Conservation (phyloP, 2,797 vertebrate species). For the Sebastolobus alascanus region DNA sequence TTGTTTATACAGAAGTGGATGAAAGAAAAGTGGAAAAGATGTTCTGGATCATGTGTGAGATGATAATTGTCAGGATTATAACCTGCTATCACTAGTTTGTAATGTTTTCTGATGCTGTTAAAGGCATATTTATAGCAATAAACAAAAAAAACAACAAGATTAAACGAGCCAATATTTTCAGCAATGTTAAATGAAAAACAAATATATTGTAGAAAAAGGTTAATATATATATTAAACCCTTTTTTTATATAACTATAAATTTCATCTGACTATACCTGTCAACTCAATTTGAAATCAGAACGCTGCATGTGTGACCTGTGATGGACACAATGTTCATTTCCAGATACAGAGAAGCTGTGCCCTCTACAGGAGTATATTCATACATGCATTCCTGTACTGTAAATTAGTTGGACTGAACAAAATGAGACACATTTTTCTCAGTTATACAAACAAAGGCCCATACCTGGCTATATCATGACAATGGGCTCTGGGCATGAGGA, state of each 20-base stretch:
- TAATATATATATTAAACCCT: background rate
- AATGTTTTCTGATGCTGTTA: background rate
- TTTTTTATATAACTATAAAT: background rate
- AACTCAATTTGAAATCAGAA: background rate
- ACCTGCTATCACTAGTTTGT: background rate
- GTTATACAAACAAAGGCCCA: constrained; percentile 2
- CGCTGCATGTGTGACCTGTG: background rate
- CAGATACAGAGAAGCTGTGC: constrained; percentile 62
- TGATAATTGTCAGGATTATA: background rate
- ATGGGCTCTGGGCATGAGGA: background rate
- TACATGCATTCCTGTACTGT: constrained; percentile 9
- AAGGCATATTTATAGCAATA: background rate
- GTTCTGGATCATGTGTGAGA: background rate
- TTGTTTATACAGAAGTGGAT: constrained; percentile 2
- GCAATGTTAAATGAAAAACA: background rate
- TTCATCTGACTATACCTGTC: background rate
- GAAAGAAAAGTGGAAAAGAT: constrained; percentile 14
- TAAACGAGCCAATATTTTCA: background rate
- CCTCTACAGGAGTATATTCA: constrained; percentile 70
- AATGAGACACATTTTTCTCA: background rate
- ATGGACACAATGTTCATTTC: background rate
- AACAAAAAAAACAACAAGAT: background rate
- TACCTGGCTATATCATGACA: background rate
- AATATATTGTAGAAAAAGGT: background rate
- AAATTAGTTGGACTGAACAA: background rate